Conservation (phyloP, 2,113 vertebrate species). For the Myotis yumanensis region DNA sequence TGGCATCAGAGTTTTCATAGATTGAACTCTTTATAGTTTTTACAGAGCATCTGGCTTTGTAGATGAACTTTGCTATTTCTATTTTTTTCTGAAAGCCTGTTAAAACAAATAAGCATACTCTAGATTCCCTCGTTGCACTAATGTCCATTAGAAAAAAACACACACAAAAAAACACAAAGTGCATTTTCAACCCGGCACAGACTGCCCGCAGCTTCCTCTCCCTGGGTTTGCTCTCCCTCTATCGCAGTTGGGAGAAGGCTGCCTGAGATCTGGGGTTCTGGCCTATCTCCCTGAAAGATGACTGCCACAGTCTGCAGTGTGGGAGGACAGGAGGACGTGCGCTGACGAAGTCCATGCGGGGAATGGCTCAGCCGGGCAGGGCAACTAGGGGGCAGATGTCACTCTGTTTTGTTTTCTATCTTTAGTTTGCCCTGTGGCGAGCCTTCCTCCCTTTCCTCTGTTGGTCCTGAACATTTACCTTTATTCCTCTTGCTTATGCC, state of each 20-base stretch:
- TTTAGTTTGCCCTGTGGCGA: conserved; percentile 35
- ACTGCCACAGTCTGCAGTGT: neutral
- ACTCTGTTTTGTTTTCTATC: neutral
- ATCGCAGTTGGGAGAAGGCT: neutral
- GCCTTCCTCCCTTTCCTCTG: conserved; percentile 21
- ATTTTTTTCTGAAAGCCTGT: conserved; percentile 13
- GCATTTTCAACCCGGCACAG: neutral
- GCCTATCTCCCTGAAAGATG: neutral
- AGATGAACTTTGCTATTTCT: conserved; percentile 6
- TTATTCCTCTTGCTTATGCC: neutral
- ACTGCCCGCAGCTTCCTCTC: neutral
- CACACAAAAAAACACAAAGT: too few species aligned
- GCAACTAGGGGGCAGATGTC: neutral
- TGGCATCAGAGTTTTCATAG: neutral
- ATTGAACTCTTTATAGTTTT: neutral
- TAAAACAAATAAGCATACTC: conserved; percentile 10
- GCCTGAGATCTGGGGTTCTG: neutral
- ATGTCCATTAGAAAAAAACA: neutral
- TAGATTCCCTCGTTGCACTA: neutral
- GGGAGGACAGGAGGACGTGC: neutral
- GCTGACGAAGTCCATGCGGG: neutral
- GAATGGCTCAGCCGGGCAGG: neutral
- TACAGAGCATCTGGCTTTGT: conserved; percentile 24
- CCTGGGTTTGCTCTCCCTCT: neutral
- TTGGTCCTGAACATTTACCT: conserved; percentile 6